Evolutionary conservation across 1,140 invertebrate species (phyloP).

Genomic region (Tribolium castaneum): DNA sequence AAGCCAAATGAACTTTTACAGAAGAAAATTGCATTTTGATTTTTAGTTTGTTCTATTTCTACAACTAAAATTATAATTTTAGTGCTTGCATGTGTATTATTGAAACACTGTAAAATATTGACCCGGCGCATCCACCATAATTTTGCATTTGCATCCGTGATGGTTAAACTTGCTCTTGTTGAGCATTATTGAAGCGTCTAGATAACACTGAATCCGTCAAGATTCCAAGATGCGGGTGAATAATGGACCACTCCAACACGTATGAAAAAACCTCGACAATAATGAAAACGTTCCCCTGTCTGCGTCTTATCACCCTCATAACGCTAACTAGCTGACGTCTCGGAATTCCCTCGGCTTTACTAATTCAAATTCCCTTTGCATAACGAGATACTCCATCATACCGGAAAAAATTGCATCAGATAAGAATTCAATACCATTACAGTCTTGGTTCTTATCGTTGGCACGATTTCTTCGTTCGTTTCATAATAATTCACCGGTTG

Average conservation of each 20-base stretch:
- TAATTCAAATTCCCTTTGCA: not conserved
- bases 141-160: not conserved
- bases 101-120: not conserved
- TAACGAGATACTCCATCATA: not conserved
- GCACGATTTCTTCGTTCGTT: not conserved
- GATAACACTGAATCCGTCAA: not conserved
- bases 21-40: too few relatives aligned
- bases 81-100: too few relatives aligned
- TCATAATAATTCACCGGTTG: constrained; percentile 47
- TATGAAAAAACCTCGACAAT: not conserved
- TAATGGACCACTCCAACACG: not conserved
- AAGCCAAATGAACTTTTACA: too few relatives aligned
- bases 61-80: too few relatives aligned
- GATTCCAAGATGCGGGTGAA: not conserved
- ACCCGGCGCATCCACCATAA: not conserved
- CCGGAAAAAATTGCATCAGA: not conserved
- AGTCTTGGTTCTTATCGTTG: not conserved
- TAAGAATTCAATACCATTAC: not conserved
- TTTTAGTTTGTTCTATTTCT: too few relatives aligned
- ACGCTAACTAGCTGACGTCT: not conserved
- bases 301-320: not conserved
- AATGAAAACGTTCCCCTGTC: not conserved
- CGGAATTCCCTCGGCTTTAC: not conserved
- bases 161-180: not conserved
- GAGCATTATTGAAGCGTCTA: not conserved